Conservation (phyloP, 2,113 vertebrate genomes). For the Polyodon spathula region DNA sequence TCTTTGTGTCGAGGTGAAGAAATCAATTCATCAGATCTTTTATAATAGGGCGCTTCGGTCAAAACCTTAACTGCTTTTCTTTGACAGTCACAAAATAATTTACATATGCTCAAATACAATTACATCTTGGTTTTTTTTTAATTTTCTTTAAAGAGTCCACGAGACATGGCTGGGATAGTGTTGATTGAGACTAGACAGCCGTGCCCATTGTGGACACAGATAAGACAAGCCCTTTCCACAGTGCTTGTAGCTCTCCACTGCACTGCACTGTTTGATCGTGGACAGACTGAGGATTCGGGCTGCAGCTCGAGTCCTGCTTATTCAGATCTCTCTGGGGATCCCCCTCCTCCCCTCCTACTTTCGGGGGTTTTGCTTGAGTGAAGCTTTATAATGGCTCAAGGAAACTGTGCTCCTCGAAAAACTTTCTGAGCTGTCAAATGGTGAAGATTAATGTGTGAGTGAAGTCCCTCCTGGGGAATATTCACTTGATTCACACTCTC, state of each 20-base stretch:
- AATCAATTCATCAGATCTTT: constrained; percentile 51
- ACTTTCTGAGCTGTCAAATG: constrained; percentile 61
- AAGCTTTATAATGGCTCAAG: constrained; percentile 65
- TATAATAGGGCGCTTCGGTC: constrained; percentile 28
- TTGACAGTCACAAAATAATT: constrained; percentile 29
- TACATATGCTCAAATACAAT: constrained; percentile 21
- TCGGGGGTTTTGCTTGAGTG: constrained; percentile 52
- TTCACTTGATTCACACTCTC: constrained; percentile 1
- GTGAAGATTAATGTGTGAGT: constrained; percentile 60
- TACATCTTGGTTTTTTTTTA: background rate
- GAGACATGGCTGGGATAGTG: too few relatives aligned
- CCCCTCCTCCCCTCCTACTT: constrained; percentile 21
- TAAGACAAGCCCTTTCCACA: too few relatives aligned
- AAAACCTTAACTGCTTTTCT: constrained; percentile 27
- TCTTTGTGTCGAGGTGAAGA: constrained; percentile 46
- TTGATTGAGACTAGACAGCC: too few relatives aligned
- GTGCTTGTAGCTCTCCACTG: too few relatives aligned
- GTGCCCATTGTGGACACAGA: too few relatives aligned
- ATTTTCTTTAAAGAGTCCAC: constrained; percentile 30
- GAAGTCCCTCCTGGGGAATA: constrained; percentile 45
- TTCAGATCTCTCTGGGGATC: constrained; percentile 12
- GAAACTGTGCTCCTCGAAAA: constrained; percentile 62
- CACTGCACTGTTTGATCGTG: too few relatives aligned
- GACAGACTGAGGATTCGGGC: too few relatives aligned
- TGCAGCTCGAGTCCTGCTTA: constrained; percentile 1